These are phyloP conservation scores for Sitodiplosis mosellana DNA, from an alignment of 1,140 invertebrate genomes.

Conservation along the genomic window DNA sequence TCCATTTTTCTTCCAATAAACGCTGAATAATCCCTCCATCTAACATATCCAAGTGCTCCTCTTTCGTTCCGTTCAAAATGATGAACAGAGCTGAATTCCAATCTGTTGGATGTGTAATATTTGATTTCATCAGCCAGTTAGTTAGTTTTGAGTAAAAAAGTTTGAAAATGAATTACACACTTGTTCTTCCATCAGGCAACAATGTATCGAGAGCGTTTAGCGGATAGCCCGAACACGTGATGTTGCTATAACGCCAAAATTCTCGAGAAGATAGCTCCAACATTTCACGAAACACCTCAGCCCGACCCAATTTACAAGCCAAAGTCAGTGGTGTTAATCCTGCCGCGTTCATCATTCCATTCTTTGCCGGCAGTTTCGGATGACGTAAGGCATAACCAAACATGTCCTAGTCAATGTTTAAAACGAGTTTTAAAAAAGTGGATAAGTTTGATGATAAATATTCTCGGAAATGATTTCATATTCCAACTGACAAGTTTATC, in stretches of 20 bases:
- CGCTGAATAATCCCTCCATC: constrained; percentile 95
- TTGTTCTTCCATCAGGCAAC: constrained; percentile 80
- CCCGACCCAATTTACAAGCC: constrained; percentile 86
- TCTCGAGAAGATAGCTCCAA: constrained; percentile 86
- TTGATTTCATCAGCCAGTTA: not conserved
- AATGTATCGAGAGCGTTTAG: constrained; percentile 91
- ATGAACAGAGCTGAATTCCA: constrained; percentile 98
- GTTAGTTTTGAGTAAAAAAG: not conserved
- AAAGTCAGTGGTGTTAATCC: constrained; percentile 89
- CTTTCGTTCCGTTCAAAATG: constrained; percentile 90
- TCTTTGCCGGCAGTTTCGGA: constrained; percentile 78
- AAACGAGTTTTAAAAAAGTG: not conserved
- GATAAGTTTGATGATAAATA: not conserved
- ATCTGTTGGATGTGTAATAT: constrained; percentile 64
- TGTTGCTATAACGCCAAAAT: constrained; percentile 98
- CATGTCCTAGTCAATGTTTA: constrained; percentile 57
- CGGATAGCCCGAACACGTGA: constrained; percentile 96
- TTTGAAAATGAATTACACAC: too few species aligned
- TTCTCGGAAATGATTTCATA: not conserved
- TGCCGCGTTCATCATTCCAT: constrained; percentile 70
- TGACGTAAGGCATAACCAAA: constrained; percentile 93
- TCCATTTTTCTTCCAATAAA: constrained; percentile 97
- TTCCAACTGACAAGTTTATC: constrained; percentile 67
- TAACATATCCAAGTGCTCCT: constrained; percentile 96
- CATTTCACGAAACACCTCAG: constrained; percentile 94